Evolutionary conservation across 2,888 invertebrate species (phyloP).

Genomic region (Elmis aenea): DNA sequence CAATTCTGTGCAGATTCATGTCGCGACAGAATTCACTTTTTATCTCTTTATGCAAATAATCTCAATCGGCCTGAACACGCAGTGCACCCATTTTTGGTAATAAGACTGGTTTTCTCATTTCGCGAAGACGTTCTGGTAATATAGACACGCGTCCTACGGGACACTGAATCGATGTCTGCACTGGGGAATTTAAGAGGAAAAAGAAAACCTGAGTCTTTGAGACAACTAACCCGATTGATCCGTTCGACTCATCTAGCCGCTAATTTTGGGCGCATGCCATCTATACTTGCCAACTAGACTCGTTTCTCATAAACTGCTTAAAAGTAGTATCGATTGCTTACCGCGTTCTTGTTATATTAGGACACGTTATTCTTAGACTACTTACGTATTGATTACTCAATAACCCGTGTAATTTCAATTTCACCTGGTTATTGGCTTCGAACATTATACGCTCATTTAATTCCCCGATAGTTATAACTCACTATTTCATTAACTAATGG

Average conservation of each 20-base stretch:
- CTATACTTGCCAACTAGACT: too few species aligned
- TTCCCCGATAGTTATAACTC: too few species aligned
- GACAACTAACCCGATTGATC: conserved; percentile 14
- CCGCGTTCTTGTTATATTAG: too few species aligned
- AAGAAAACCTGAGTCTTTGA: conserved; percentile 7
- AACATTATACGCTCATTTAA: too few species aligned
- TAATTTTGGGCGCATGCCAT: conserved; percentile 10
- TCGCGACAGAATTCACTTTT: conserved; percentile 6
- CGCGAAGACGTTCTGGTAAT: conserved; percentile 14
- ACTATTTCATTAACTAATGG: too few species aligned
- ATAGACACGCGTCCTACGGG: conserved; percentile 13
- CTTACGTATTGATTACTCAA: too few species aligned
- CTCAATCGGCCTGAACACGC: conserved; percentile 4
- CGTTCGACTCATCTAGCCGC: conserved; percentile 13
- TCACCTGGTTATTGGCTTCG: too few species aligned
- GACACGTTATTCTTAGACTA: too few species aligned
- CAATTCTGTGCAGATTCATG: conserved; percentile 2
- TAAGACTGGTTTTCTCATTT: conserved; percentile 15
- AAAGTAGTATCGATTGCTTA: too few species aligned
- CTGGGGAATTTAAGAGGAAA: conserved; percentile 6
- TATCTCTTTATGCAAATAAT: too few species aligned
- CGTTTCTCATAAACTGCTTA: too few species aligned
- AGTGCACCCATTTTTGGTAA: conserved; percentile 9
- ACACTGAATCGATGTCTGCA: conserved; percentile 15
- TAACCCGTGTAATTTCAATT: too few species aligned